phyloP scores from a whole-genome alignment of 2,113 vertebrate genomes.

The Chelonoidis abingdonii region DNA sequence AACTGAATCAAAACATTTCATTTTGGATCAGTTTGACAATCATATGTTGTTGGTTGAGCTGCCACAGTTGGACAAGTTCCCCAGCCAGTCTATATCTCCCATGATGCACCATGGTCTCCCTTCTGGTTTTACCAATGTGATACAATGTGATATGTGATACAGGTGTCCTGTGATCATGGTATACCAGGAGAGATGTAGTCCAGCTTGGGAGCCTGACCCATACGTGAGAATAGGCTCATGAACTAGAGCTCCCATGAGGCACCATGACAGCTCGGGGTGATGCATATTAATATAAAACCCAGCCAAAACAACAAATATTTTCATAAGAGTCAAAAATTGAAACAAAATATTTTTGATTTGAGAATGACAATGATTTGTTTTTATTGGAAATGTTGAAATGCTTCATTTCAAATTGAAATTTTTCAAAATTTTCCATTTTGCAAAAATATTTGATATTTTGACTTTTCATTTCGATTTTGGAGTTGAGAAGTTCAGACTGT shows the following conservation, averaged over 20 bases:
- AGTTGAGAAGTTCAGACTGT: background rate
- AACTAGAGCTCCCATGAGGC: too few relatives aligned
- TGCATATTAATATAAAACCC: background rate
- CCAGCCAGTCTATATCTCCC: background rate
- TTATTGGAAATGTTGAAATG: background rate
- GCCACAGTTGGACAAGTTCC: background rate
- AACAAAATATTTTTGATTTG: background rate
- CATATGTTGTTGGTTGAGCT: background rate
- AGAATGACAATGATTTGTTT: background rate
- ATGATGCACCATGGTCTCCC: background rate
- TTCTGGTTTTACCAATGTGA: background rate
- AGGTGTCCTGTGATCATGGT: background rate
- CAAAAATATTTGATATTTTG: background rate
- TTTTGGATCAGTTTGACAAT: background rate
- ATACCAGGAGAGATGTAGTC: background rate
- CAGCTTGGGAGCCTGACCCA: background rate
- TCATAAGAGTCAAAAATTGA: background rate
- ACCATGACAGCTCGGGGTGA: background rate
- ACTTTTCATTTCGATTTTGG: background rate
- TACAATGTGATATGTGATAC: background rate
- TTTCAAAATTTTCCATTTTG: background rate
- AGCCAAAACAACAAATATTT: background rate
- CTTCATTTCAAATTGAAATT: background rate
- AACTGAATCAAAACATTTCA: too few relatives aligned
- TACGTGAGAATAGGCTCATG: too few relatives aligned